Conservation (phyloP, 2,888 invertebrate genomes). For the Eupithecia tripunctaria region DNA sequence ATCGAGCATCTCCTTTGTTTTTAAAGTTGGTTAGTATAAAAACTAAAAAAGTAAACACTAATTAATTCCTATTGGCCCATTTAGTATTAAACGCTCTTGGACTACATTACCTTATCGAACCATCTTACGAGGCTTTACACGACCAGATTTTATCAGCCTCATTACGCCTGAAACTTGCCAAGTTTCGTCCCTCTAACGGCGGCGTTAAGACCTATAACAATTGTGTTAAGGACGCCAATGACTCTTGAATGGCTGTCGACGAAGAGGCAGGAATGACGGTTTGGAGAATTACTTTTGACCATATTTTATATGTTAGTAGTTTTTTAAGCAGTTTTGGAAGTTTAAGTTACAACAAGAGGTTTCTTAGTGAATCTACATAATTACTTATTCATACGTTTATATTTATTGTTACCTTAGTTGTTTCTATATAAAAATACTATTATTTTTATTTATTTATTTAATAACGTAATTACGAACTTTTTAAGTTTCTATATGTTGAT, state of each 20-base stretch:
- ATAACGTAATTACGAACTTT: too few species aligned
- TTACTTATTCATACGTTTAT: too few species aligned
- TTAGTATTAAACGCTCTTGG: background rate
- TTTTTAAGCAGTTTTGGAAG: background rate
- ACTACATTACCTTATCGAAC: conserved; percentile 2
- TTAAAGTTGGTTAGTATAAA: background rate
- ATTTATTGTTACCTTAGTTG: too few species aligned
- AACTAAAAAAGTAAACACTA: background rate
- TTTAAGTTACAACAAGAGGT: too few species aligned
- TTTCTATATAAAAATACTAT: too few species aligned
- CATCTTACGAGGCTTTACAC: conserved; percentile 4
- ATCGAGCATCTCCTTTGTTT: too few species aligned
- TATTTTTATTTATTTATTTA: too few species aligned
- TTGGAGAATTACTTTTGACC: conserved; percentile 2
- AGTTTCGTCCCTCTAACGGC: conserved; percentile 21
- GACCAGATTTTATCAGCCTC: conserved; percentile 23
- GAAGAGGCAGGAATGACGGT: conserved; percentile 9
- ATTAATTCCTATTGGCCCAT: background rate
- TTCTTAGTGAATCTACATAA: too few species aligned
- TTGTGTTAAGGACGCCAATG: conserved; percentile 29
- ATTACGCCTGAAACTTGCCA: conserved; percentile 23
- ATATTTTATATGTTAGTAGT: background rate
- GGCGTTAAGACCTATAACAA: conserved; percentile 31
- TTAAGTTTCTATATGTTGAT: too few species aligned
- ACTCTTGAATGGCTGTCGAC: conserved; percentile 41